These are phyloP conservation scores for Zosterops pallidus DNA, from an alignment of 2,113 vertebrate species.

Conservation along the genomic window DNA sequence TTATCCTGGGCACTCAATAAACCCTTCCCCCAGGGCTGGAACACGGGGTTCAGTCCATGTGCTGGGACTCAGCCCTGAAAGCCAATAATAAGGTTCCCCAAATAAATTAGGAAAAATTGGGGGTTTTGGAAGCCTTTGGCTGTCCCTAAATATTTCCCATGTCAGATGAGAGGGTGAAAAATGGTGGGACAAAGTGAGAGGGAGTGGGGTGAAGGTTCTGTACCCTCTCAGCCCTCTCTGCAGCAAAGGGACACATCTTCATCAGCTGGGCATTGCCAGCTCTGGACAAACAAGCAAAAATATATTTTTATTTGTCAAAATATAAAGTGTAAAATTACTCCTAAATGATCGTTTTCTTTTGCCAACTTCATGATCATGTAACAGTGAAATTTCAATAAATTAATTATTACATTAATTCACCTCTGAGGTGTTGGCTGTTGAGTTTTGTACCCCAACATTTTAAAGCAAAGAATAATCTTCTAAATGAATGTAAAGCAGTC, in stretches of 20 bases:
- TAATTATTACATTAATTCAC: not conserved
- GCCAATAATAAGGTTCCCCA: not conserved
- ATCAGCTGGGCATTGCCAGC: not conserved
- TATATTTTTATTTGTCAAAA: no score
- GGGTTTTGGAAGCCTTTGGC: not conserved
- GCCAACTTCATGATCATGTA: not conserved
- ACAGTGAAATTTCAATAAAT: not conserved
- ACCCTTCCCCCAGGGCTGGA: not conserved
- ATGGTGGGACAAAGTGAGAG: not conserved
- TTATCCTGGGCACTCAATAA: no score
- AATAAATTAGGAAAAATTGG: not conserved
- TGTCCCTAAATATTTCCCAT: not conserved
- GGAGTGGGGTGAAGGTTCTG: not conserved
- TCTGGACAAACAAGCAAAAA: not conserved
- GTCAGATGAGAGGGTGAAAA: fast-evolving
- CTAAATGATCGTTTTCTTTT: not conserved
- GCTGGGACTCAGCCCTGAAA: not conserved
- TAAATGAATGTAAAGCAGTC: not conserved
- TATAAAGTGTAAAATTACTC: not conserved
- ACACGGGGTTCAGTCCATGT: fast-evolving
- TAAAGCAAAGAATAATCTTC: not conserved
- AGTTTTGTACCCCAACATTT: not conserved
- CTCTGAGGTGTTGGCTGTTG: not conserved
- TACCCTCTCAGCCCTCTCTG: not conserved
- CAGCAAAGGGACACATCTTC: fast-evolving